Evolutionary conservation across 1,140 invertebrate genomes (phyloP), one percentile per base, ranked within the genome.

Genomic region (Archivesica marissinica): DNA sequence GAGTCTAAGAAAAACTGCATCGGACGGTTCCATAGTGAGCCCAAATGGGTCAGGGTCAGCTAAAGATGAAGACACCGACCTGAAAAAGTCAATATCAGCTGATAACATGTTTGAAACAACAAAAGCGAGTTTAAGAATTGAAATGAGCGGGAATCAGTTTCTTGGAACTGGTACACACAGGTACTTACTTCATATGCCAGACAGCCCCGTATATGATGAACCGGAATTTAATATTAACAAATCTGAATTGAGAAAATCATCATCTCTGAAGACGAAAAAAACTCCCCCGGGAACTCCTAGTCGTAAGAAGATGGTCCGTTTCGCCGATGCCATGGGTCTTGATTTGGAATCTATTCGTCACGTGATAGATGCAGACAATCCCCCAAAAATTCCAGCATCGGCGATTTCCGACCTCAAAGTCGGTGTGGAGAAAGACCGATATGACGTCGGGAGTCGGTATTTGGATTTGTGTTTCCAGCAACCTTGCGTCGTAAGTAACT

Each of bases 251-350:
- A 75, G 92, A 33, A 92, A 93, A 74, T 91, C 91, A 15, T 90
- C 97, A 0, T 98, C 97, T 0, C 93, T 99, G 20, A 98, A 98
- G 94, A 96, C 96, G 0, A 97, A 97, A 0, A 98, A 98, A 94
- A 98, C 97, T 0, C 97, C 98, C 28, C 98, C 98, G 0, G 97
- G 97, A 1, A 94, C 93, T 2, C 93, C 93, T 2, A 78, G 89
- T 20, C 95, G 96, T 0, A 99, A 99, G 93, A 99, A 99, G 94
- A 98, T 98, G 44, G 98, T 99, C 0, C 95, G 98, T 23, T 99
- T 99, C 93, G 98, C 98, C 0, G 98, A 99, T 91, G 97, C 97
- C 0, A 94, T 99, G 39, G 98, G 98, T 0, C 94, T 99, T 9
- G 98, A 99, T 94, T 94, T 99, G 84, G 97, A 97, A 15, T 97